Evolutionary conservation across 2,113 vertebrate species (phyloP).

Genomic region (Xenotilapia leptura): DNA sequence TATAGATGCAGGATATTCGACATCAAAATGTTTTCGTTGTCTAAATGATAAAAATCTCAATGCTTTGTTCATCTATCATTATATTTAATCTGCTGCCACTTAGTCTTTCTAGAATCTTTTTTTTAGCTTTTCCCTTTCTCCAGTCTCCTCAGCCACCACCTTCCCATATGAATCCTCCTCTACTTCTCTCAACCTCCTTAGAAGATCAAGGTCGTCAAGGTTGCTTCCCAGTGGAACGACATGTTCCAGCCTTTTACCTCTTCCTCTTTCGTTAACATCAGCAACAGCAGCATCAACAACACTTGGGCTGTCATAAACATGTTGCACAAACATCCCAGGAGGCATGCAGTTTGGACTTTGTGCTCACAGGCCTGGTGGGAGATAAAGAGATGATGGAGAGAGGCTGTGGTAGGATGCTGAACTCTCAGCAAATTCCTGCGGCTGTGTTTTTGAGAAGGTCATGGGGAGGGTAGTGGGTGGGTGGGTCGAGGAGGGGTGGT

Average conservation of each 20-base stretch:
- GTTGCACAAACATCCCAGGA: constrained; percentile 61
- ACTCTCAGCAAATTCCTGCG: constrained; percentile 26
- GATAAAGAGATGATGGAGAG: constrained; percentile 53
- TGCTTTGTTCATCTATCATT: background rate
- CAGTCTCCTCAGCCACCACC: background rate
- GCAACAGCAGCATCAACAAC: constrained; percentile 45
- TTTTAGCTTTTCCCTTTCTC: background rate
- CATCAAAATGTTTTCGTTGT: background rate
- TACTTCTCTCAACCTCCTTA: background rate
- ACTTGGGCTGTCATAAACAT: constrained; percentile 68
- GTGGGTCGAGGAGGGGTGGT: background rate
- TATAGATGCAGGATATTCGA: background rate
- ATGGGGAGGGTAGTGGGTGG: background rate
- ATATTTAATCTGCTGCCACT: background rate
- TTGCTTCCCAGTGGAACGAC: constrained; percentile 14
- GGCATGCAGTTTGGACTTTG: constrained; percentile 40
- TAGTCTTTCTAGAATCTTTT: background rate
- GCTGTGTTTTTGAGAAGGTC: constrained; percentile 20
- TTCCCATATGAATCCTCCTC: background rate
- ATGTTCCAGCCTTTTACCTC: constrained; percentile 9
- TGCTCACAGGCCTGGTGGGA: constrained; percentile 44
- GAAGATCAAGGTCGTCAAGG: constrained; percentile 22
- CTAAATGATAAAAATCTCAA: background rate
- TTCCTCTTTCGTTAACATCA: constrained; percentile 46
- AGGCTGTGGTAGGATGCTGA: constrained; percentile 14